Evolutionary conservation across 30 jellyfish, hydroid and myxozoan species (phyloP).

Genomic region (Aurelia sp.): DNA sequence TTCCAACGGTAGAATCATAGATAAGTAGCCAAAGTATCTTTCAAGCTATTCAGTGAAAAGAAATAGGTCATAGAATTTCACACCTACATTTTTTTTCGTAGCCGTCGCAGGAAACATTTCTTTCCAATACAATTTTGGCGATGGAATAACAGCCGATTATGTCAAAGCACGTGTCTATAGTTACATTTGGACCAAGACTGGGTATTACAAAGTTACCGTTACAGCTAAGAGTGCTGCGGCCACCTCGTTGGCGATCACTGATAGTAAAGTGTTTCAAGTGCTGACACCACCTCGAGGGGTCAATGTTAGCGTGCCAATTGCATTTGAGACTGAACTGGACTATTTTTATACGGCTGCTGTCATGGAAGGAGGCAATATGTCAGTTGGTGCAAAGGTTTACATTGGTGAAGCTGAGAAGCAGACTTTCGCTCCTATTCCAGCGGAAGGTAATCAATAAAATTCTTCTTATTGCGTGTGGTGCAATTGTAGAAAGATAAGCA

Average conservation of each 20-base stretch:
- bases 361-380: constrained; percentile 55
- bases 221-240: constrained; percentile 2
- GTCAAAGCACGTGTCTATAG: not conserved
- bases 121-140: constrained; percentile 37
- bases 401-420: constrained; percentile 16
- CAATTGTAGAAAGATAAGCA: too few species aligned
- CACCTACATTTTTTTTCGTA: not conserved
- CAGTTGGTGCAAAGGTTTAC: constrained; percentile 4
- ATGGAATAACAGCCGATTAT: constrained; percentile 12
- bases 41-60: too few species aligned
- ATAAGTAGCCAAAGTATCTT: too few species aligned
- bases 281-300: constrained; percentile 36
- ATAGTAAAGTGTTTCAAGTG: constrained; percentile 39
- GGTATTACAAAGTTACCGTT: constrained; percentile 38
- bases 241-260: not conserved
- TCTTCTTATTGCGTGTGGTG: too few species aligned
- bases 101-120: constrained; percentile 2
- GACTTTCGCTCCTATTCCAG: not conserved
- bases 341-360: constrained; percentile 14
- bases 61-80: too few species aligned
- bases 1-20: too few species aligned
- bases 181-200: constrained; percentile 38
- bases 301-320: constrained; percentile 6
- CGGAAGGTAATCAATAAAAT: not conserved
- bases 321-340: constrained; percentile 3